Base-by-base conservation (phyloP, 2,888 invertebrate species). In the Hemaris fuciformis region DNA sequence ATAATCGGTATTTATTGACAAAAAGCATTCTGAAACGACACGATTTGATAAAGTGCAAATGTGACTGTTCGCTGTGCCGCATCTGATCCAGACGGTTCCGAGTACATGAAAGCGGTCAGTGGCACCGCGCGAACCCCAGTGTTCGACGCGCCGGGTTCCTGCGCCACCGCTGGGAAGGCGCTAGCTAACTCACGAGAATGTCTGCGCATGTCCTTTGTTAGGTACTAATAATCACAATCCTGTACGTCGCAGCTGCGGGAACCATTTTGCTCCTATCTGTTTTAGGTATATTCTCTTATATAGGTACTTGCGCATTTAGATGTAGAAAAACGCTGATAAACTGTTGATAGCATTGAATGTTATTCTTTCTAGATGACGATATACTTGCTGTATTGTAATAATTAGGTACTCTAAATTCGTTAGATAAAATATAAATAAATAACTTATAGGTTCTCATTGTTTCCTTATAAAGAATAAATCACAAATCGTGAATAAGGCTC, bases 51-150 rank as follows among this genome's bases (percentile, higher is more conserved):
- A 13, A 38, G 38, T 10, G 13, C n/a, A 38, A 38, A 38, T 38
- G n/a, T n/a, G 38, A n/a, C n/a, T 38, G 38, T 38, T 27, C 27
- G 27, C 13, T 38, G 23, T 46, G 27, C 48, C 48, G 27, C 48
- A 53, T 53, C 48, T 27, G 27, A 27, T 53, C 18, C 18, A 53
- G 27, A 27, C 48, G 15, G 25, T 7, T 27, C 13, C 20, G 22
- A 46, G 38, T 23, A 60, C 48, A 60, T 42, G 25, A 13, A 46
- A 59, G 64, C 57, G 64, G 62, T 64, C 64, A 64, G 59, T 62
- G 62, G 60, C 61, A 60, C 53, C 53, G 56, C 18, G 46, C 46
- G 34, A 59, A 15, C 31, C 45, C 22, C 43, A 46, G 45, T 20
- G 59, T 31, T n/a, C n/a, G n/a, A n/a, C n/a, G n/a, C n/a, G 27